A percentile compares a stretch with the other conserved stretches of the same genome.
These are phyloP conservation scores for Pardalotus punctatus DNA, from an alignment of 2,113 vertebrate genomes.

Conservation along the genomic window DNA sequence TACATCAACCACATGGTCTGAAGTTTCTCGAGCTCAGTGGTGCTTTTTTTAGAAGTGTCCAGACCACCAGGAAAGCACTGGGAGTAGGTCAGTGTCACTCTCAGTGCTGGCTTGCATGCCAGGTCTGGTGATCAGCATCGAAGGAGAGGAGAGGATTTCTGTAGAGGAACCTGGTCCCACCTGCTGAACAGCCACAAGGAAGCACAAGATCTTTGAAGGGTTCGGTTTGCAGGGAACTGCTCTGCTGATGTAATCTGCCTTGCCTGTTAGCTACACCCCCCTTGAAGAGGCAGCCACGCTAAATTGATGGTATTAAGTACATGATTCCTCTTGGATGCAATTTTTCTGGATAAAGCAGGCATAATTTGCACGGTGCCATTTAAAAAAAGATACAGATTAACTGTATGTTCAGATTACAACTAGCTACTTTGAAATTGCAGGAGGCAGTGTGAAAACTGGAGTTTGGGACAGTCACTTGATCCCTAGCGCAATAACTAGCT, in stretches of 20 bases:
- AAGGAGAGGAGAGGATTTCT: not conserved
- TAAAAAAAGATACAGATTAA: not conserved
- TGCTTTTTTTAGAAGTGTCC: not conserved
- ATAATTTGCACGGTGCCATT: not conserved
- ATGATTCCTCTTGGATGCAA: not conserved
- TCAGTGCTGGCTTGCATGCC: fast-evolving
- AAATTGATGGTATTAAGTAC: not conserved
- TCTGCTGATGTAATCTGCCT: not conserved
- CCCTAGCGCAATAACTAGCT: not conserved
- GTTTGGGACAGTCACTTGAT: not conserved
- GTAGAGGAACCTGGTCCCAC: not conserved
- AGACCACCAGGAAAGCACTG: not conserved
- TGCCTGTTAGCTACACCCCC: not conserved
- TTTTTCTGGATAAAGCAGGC: not conserved
- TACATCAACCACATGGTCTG: fast-evolving
- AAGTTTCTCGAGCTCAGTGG: not conserved
- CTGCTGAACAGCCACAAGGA: not conserved
- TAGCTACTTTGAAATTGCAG: not conserved
- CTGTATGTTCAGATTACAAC: not conserved
- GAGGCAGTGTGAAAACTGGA: not conserved
- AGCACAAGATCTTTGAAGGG: not conserved
- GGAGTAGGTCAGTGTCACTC: not conserved
- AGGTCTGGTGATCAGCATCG: fast-evolving
- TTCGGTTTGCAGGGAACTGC: not conserved
- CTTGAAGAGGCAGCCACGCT: not conserved